These are phyloP conservation scores for Poecilia latipinna DNA, from an alignment of 2,113 vertebrate species.

Conservation along the genomic window DNA sequence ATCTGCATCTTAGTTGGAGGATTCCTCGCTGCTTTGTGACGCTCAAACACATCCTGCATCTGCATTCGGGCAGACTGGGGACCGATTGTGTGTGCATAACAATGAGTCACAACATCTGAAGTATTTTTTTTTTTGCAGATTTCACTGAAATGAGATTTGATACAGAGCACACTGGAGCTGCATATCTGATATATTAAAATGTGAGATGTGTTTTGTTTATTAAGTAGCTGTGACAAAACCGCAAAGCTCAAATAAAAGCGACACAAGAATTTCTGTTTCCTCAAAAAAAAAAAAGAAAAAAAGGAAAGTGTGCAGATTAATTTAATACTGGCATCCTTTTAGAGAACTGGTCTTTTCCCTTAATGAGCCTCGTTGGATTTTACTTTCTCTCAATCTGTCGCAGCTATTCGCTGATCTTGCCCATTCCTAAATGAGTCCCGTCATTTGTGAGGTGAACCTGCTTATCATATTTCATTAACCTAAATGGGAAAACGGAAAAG, in stretches of 20 bases:
- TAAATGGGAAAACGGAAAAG: constrained; percentile 26
- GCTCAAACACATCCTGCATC: constrained; percentile 23
- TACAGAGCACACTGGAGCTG: background rate
- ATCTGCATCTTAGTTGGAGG: constrained; percentile 20
- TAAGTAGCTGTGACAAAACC: constrained; percentile 17
- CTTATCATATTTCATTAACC: constrained; percentile 36
- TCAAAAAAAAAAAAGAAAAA: constrained; percentile 26
- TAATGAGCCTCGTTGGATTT: constrained; percentile 31
- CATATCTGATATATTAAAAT: constrained; percentile 15
- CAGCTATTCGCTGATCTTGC: background rate
- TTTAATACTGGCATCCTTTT: constrained; percentile 13
- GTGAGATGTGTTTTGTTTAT: constrained; percentile 12
- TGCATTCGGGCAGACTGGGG: background rate
- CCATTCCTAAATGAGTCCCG: constrained; percentile 39
- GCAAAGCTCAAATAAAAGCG: constrained; percentile 11
- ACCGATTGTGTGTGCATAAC: constrained; percentile 25
- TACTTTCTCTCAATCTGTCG: constrained; percentile 38
- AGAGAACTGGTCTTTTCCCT: constrained; percentile 26
- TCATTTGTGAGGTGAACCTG: constrained; percentile 29
- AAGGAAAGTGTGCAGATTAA: constrained; percentile 15
- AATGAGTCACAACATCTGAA: constrained; percentile 31
- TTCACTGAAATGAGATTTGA: constrained; percentile 15
- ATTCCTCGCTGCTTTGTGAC: constrained; percentile 12
- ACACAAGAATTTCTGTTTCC: constrained; percentile 17
- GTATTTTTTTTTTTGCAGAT: constrained; percentile 11